These are phyloP conservation scores for Mionectes olivaceus DNA, from an alignment of 2,797 vertebrate species.

Conservation along the genomic window DNA sequence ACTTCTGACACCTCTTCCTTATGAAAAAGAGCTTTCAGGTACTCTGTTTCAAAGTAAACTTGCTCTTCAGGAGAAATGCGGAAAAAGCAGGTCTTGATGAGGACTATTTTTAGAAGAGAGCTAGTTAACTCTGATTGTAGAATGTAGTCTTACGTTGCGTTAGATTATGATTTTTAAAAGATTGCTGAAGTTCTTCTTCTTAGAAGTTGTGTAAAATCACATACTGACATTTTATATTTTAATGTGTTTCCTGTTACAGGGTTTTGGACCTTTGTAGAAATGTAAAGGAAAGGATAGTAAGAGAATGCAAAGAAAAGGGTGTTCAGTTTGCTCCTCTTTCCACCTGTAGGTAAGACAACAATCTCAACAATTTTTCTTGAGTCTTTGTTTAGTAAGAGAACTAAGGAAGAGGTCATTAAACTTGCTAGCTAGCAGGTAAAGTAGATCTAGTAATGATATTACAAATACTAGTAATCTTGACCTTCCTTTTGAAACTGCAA, in stretches of 20 bases:
- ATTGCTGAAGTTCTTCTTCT: background rate
- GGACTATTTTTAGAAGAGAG: background rate
- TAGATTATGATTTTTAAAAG: background rate
- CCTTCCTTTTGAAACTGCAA: slow-evolving; percentile 22
- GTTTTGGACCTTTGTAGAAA: slow-evolving; percentile 97
- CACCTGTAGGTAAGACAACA: slow-evolving; percentile 89
- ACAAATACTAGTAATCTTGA: background rate
- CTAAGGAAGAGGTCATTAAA: background rate
- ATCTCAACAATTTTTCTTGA: background rate
- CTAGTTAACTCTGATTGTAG: background rate
- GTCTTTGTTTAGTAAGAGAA: background rate
- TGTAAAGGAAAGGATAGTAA: slow-evolving; percentile 93
- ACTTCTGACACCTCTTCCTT: background rate
- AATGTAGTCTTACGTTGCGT: background rate
- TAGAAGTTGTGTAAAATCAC: background rate
- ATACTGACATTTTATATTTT: background rate
- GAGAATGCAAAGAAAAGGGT: slow-evolving; percentile 95
- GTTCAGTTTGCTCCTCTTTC: slow-evolving; percentile 94
- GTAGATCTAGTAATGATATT: background rate
- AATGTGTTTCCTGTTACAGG: slow-evolving; percentile 76
- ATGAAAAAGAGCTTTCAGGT: background rate
- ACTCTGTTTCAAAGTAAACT: background rate
- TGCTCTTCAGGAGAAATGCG: background rate
- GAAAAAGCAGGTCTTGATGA: background rate
- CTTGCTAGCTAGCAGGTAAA: background rate